Evolutionary conservation across 2,113 vertebrate species (phyloP), one percentile per base, ranked within the genome.

Genomic region (Tychaedon coryphoeus): DNA sequence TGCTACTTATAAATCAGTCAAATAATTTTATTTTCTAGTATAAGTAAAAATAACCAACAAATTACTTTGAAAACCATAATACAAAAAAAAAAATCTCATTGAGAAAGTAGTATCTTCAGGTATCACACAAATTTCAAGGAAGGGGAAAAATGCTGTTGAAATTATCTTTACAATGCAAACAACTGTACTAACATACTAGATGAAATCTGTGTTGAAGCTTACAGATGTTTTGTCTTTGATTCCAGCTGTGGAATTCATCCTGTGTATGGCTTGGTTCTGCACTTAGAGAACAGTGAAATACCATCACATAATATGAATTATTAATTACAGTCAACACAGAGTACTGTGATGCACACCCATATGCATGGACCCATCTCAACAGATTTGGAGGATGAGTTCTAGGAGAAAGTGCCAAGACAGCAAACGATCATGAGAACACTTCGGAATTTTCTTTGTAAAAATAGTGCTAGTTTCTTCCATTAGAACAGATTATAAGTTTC

Each of bases 401-500:
- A 96, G 78, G 97, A 95, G 90, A 75, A 92, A 94, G 48, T 85
- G 75, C 66, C 78, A 95, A 96, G 93, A 89, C 82, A 96, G 78
- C 78, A 72, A 87, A 15, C 28, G 6, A 95, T 94, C 93, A 94
- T 78, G 40, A 91, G 56, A 96, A 97, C 48, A 54, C 50, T 95
- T 96, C 86, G 81, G 73, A 90, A 94, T 93, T 94, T 97, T 95
- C 81, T 23, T 88, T 91, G 86, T 92, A 88, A 92, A 97, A 97
- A 89, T 6, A 12, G 48, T 69, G 26, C 34, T 96, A 56, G 47
- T 86, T 97, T 96, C 54, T 92, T 94, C 92, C 91, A 72, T 83
- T 74, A 96, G 48, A 94, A 56, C 3, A 95, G 76, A 92, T 93
- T 94, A 40, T 31, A 64, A 81, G 23, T 53, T 67, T 88, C 56